Conservation (phyloP, 2,113 vertebrate species). For the Ceyx cyanopectus region DNA sequence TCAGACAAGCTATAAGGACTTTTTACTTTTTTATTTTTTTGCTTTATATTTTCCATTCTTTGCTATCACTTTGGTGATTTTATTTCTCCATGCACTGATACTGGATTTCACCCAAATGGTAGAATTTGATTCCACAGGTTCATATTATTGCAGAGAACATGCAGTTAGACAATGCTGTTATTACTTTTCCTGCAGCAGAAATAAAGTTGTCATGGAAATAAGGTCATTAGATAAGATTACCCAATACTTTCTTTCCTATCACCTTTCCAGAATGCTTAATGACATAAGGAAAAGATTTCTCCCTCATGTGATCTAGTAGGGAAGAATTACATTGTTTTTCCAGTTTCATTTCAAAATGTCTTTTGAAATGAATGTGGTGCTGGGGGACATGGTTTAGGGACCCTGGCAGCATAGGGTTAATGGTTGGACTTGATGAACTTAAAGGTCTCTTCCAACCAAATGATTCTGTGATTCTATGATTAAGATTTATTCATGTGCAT, state of each 20-base stretch:
- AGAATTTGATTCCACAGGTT: neutral
- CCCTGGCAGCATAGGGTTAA: no score
- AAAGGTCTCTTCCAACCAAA: no score
- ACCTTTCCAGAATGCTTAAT: neutral
- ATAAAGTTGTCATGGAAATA: neutral
- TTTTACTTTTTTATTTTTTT: neutral
- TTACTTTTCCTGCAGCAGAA: neutral
- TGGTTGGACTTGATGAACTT: no score
- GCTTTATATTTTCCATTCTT: neutral
- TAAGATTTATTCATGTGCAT: no score
- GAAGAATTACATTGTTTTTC: neutral
- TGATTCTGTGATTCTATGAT: no score
- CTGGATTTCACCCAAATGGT: neutral
- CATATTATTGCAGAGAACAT: neutral
- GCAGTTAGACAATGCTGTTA: neutral
- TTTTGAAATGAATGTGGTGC: neutral
- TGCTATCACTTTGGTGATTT: neutral
- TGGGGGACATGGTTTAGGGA: no score
- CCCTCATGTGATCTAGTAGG: neutral
- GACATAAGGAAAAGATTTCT: neutral
- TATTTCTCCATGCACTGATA: neutral
- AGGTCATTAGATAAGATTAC: neutral
- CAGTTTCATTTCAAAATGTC: neutral
- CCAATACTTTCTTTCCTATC: neutral
- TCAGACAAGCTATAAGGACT: neutral